Evolutionary conservation across 2,113 vertebrate genomes (phyloP), one percentile per base, ranked within the genome.

Genomic region (Sylvietta virens): DNA sequence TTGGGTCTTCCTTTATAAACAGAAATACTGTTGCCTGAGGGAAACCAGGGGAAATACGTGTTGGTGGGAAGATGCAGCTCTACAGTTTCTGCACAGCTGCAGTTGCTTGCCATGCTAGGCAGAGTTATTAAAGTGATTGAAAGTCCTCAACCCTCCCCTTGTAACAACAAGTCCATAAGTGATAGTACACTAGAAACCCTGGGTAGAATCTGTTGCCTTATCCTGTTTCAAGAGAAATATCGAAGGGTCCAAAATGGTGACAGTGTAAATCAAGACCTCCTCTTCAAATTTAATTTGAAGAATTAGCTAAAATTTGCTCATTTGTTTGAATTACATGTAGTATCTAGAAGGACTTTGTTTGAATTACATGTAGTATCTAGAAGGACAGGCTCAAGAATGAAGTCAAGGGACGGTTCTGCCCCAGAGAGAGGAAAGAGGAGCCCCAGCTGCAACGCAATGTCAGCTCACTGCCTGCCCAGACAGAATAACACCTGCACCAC

Each of bases 11-110:
- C 39, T 44, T 66, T 44, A 30, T 15, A 67, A 86, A 39, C 12
- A 57, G 13, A 54, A 73, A 50, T 21, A 35, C 7, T 30, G 7
- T 23, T 74, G 79, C 33, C 45, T 56, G 65, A 30, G 64, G 60
- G 44, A 64, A 73, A 81, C 27, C 22, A 6, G 51, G 64, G 26
- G 27, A 69, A 79, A 44, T 39, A 14, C 0, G 0, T 10, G 4
- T 28, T 30, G 22, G 26, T 20, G 60, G 22, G 56, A 48, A 80
- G 45, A 54, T 27, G 51, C 7, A 70, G 37, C 14, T 13, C 40
- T 71, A 9, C 0, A 3, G 40, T 23, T 74, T 60, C 51, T 70
- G 48, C 5, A 1, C 33, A 82, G 61, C 26, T 54, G 62, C 40
- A 56, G 8, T 45, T 37, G 11, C 22, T 74, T 80, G 35, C 26